Evolutionary conservation across 2,888 invertebrate species (phyloP).

Genomic region (Lumbricus terrestris): DNA sequence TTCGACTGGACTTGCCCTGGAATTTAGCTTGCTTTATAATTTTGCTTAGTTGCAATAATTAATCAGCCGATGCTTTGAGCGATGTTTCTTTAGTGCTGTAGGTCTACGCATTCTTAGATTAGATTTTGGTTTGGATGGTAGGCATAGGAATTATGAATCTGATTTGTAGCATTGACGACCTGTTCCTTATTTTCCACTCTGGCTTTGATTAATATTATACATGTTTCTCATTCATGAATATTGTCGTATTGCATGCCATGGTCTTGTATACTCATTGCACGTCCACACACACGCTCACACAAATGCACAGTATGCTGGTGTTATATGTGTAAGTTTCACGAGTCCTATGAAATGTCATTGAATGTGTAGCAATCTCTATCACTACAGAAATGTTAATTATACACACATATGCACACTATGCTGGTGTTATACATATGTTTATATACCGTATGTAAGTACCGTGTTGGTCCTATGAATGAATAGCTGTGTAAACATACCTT

Average conservation of each 20-base stretch:
- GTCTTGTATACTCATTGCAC: neutral
- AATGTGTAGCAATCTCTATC: no score
- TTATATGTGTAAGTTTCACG: neutral
- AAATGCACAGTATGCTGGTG: neutral
- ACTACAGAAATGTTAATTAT: no score
- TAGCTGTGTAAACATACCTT: neutral
- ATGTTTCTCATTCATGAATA: neutral
- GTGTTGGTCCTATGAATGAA: neutral
- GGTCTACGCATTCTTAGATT: no score
- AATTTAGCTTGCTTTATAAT: no score
- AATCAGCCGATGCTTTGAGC: no score
- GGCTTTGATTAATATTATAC: neutral
- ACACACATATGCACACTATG: no score
- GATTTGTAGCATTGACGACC: neutral
- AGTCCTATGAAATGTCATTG: neutral
- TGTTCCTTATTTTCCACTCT: neutral
- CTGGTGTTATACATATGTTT: no score
- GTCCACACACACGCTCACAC: neutral
- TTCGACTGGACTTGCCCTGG: no score
- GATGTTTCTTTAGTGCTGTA: no score
- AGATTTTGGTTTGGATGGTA: neutral
- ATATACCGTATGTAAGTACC: no score
- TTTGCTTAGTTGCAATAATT: no score
- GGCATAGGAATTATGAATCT: neutral
- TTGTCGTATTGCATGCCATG: neutral